Evolutionary conservation across 2,888 invertebrate species (phyloP), one percentile per base, ranked within the genome.

Genomic region (Napeogenes sylphis): DNA sequence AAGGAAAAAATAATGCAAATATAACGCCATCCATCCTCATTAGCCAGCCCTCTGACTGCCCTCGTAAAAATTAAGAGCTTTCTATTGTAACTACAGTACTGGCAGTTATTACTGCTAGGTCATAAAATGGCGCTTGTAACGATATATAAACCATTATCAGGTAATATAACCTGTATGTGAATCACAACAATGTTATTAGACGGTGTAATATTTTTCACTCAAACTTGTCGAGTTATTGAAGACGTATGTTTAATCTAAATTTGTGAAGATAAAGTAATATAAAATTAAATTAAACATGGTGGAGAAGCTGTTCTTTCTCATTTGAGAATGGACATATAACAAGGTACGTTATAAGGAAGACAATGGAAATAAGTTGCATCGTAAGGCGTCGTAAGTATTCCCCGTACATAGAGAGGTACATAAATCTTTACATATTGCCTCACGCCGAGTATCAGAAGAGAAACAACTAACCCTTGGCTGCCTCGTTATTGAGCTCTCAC

Each of bases 401-500:
- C 68, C 75, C 68, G 79, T 80, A 82, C 74, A 82, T 79, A 77
- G 73, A 80, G 78, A 77, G 81, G 80, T 75, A 82, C 83, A 89
- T 90, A 90, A 90, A 90, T 90, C 88, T 87, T 76, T 82, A 81
- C 87, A 90, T 90, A 90, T 90, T 90, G 88, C 86, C 77, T 75
- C 79, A 72, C 81, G 85, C 84, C 80, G 82, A 83, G 74, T 81
- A 75, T 73, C 77, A 79, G 81, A 83, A 86, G 86, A 89, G 89
- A 88, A 90, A 90, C 89, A 87, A 83, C 88, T 88, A 87, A 90
- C 90, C 88, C 90, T 91, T 90, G 90, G 89, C 81, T 81, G 82
- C 80, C 90, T 91, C 91, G 91, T 91, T 91, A 91, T 91, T 91
- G 87, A 88, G 83, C 90, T 90, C 91, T 91, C 90, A 91, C 90